Evolutionary conservation across 1,140 invertebrate species (phyloP).

Genomic region (Danaus plexippus): DNA sequence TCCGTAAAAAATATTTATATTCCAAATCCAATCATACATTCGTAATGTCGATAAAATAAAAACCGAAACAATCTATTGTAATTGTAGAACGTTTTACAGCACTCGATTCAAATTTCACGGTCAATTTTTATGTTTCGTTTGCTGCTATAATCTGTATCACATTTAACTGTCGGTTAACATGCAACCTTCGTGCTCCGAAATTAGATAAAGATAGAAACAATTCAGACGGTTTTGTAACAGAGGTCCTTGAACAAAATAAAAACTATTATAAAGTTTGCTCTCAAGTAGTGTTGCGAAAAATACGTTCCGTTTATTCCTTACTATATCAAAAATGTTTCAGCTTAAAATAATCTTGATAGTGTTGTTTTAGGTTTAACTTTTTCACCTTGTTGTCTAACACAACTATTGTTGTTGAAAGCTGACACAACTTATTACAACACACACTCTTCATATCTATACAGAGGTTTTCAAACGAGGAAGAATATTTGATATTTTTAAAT

Average conservation of each 20-base stretch:
- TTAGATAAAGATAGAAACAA: slow-evolving; percentile 51
- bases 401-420: no score
- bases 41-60: slow-evolving; percentile 31
- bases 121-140: slow-evolving; percentile 63
- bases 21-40: slow-evolving; percentile 22
- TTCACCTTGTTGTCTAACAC: no score
- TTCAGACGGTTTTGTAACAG: slow-evolving; percentile 43
- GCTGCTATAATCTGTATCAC: slow-evolving; percentile 58
- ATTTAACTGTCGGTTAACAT: slow-evolving; percentile 53
- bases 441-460: no score
- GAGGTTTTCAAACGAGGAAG: no score
- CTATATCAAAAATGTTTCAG: no score
- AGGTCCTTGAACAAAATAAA: slow-evolving; percentile 13
- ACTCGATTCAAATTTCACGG: slow-evolving; percentile 62
- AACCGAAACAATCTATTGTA: slow-evolving; percentile 47
- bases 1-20: slow-evolving; percentile 24
- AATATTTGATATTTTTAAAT: no score
- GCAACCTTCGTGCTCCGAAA: slow-evolving; percentile 47
- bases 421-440: no score
- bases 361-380: no score
- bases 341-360: no score
- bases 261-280: no score
- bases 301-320: no score
- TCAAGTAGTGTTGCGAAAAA: no score
- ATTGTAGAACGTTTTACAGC: slow-evolving; percentile 35